A percentile compares a stretch with the other conserved stretches of the same genome.
Evolutionary conservation across 2,888 invertebrate species (phyloP).

Genomic region (Pristionchus entomophagus): DNA sequence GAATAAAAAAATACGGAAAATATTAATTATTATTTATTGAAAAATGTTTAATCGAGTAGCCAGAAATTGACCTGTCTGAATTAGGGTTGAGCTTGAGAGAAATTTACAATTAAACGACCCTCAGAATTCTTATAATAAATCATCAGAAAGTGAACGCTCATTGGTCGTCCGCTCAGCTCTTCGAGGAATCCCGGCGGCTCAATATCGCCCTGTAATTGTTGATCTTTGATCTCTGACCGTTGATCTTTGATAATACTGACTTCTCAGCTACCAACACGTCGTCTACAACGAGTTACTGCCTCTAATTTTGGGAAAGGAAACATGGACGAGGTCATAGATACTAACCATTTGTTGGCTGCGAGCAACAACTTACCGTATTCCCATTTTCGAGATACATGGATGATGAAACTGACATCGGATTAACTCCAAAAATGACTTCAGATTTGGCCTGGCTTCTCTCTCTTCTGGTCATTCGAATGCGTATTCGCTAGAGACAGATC

Average conservation of each 20-base stretch:
- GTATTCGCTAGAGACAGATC: constrained; percentile 79
- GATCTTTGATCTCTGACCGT: neutral
- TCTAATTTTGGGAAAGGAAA: constrained; percentile 54
- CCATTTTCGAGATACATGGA: neutral
- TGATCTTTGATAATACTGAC: neutral
- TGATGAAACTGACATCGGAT: too few species aligned
- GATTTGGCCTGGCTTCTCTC: constrained; percentile 12
- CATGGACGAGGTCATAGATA: constrained; percentile 48
- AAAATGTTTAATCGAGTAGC: too few species aligned
- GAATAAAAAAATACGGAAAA: neutral
- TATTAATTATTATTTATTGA: neutral
- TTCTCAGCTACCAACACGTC: constrained; percentile 35
- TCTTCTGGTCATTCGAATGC: constrained; percentile 44
- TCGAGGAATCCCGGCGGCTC: constrained; percentile 34
- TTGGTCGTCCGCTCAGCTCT: constrained; percentile 43
- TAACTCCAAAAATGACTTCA: neutral
- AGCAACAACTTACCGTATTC: neutral
- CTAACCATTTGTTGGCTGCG: too few species aligned
- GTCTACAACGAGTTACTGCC: constrained; percentile 51
- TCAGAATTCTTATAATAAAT: too few species aligned
- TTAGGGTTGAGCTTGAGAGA: too few species aligned
- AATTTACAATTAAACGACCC: too few species aligned
- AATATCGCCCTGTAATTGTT: constrained; percentile 20
- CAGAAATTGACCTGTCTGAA: too few species aligned
- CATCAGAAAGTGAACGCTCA: constrained; percentile 39